Conservation (phyloP, 2,113 vertebrate genomes). For the Microcebus jonahi region DNA sequence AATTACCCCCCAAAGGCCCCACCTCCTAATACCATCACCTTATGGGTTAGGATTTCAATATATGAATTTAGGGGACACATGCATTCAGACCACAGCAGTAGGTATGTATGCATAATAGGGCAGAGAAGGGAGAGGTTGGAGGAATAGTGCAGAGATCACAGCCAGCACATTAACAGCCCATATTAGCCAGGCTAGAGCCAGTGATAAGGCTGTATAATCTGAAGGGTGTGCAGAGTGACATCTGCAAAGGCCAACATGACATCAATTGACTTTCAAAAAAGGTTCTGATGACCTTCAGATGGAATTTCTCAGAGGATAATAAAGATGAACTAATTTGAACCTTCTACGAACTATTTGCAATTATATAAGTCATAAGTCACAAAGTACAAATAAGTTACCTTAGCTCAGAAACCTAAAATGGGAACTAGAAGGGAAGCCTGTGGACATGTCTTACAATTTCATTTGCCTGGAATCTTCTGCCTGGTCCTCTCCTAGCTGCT, state of each 20-base stretch:
- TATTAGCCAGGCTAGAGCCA: not conserved
- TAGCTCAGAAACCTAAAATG: not conserved
- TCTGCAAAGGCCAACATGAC: not conserved
- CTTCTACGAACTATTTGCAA: not conserved
- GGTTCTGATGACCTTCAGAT: not conserved
- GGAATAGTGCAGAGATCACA: not conserved
- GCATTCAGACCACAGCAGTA: not conserved
- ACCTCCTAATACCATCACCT: too few relatives aligned
- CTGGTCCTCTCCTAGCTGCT: not conserved
- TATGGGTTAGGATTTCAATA: not conserved
- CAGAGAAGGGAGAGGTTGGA: not conserved
- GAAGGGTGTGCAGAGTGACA: not conserved
- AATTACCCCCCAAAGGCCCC: not conserved
- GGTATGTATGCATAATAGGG: not conserved
- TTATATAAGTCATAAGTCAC: constrained; percentile 21
- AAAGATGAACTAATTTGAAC: not conserved
- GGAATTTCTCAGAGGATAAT: not conserved
- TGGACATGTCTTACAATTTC: not conserved
- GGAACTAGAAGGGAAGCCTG: not conserved
- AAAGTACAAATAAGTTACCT: not conserved
- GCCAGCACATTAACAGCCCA: not conserved
- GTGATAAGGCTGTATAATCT: not conserved
- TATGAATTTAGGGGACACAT: not conserved
- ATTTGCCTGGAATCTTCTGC: not conserved
- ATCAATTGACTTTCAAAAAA: not conserved